Conservation (phyloP, 2,888 invertebrate genomes). For the Chymomyza procnemis region DNA sequence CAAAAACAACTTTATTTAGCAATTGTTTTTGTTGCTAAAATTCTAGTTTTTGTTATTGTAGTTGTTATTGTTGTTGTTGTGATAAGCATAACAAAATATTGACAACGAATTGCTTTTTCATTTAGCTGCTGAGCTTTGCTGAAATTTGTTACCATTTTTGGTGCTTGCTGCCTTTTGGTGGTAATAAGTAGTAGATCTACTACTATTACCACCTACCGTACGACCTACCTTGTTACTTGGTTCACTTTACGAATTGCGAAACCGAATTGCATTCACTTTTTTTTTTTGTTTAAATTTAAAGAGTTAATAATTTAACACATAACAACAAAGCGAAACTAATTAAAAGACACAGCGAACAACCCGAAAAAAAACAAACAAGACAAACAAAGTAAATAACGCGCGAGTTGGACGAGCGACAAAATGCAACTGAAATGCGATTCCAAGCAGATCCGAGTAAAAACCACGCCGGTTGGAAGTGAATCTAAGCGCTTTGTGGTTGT, state of each 20-base stretch:
- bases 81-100: conserved; percentile 29
- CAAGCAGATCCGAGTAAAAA: neutral
- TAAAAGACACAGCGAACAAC: neutral
- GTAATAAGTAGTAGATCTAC: neutral
- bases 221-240: neutral
- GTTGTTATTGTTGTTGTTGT: conserved; percentile 35
- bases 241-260: conserved; percentile 47
- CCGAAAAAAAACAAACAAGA: conserved; percentile 11
- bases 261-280: conserved; percentile 12
- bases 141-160: neutral
- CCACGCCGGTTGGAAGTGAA: conserved; percentile 7
- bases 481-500: neutral
- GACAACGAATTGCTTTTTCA: conserved; percentile 28
- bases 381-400: conserved; percentile 31
- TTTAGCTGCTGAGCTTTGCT: neutral
- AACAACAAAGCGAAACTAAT: neutral
- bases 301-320: neutral
- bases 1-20: too few relatives aligned
- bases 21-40: neutral
- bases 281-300: neutral
- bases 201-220: neutral
- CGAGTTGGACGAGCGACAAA: conserved; percentile 59
- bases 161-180: neutral
- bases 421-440: conserved; percentile 58
- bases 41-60: too few relatives aligned